Conservation (phyloP, 2,888 invertebrate genomes). For the Eupithecia inturbata region DNA sequence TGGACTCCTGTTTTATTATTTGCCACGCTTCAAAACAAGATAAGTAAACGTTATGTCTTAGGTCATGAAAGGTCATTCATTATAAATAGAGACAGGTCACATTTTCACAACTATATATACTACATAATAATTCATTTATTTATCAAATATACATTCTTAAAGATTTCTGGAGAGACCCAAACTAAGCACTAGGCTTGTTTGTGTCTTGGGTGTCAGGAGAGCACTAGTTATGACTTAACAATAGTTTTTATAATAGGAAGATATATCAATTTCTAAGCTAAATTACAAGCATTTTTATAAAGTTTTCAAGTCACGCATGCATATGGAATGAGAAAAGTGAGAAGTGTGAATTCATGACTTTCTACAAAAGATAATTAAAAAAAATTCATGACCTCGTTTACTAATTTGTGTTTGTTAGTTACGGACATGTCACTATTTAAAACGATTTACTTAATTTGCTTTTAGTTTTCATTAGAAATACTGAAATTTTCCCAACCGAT, state of each 20-base stretch:
- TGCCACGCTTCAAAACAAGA: conserved; percentile 4
- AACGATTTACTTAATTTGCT: not conserved
- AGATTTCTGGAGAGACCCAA: too few relatives aligned
- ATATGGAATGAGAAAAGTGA: not conserved
- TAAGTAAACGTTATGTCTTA: not conserved
- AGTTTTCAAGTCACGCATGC: not conserved
- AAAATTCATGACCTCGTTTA: conserved; percentile 1
- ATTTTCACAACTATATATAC: not conserved
- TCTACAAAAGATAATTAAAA: not conserved
- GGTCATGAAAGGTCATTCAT: not conserved
- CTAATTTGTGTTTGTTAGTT: not conserved
- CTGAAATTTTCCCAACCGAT: not conserved
- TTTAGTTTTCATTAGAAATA: not conserved
- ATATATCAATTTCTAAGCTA: not conserved
- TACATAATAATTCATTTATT: not conserved
- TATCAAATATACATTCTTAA: too few relatives aligned
- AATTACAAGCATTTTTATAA: not conserved
- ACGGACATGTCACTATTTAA: not conserved
- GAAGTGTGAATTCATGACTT: not conserved
- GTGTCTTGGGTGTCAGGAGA: too few relatives aligned
- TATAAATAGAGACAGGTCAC: conserved; percentile 1
- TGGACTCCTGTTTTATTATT: not conserved
- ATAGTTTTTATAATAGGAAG: too few relatives aligned
- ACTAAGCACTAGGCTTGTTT: too few relatives aligned
- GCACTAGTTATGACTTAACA: too few relatives aligned